Evolutionary conservation across 1,140 invertebrate genomes (phyloP).

Genomic region (Musca vetustissima): DNA sequence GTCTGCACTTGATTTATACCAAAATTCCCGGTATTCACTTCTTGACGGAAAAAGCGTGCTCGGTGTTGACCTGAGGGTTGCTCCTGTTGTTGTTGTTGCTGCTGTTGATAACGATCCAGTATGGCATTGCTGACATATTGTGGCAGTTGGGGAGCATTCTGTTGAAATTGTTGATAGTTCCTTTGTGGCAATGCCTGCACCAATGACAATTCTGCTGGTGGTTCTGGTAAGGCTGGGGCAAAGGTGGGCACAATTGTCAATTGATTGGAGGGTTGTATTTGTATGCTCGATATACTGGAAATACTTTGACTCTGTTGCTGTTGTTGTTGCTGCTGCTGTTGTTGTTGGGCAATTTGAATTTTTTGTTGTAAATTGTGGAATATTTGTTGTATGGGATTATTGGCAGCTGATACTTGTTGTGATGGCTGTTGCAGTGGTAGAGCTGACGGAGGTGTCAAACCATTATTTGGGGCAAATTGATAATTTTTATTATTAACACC

Average conservation of each 20-base stretch:
- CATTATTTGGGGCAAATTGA: slow-evolving; percentile 12
- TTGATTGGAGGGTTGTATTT: slow-evolving; percentile 49
- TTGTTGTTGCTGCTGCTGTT: slow-evolving; percentile 17
- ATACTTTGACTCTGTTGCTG: background rate
- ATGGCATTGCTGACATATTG: slow-evolving; percentile 13
- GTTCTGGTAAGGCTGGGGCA: slow-evolving; percentile 2
- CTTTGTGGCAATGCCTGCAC: slow-evolving; percentile 47
- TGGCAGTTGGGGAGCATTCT: slow-evolving; percentile 30
- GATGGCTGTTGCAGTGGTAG: background rate
- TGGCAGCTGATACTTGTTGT: slow-evolving; percentile 30
- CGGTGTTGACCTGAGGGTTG: slow-evolving; percentile 39
- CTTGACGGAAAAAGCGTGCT: slow-evolving; percentile 57
- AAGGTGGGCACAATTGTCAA: slow-evolving; percentile 45
- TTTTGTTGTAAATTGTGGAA: slow-evolving; percentile 52
- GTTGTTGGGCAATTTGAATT: slow-evolving; percentile 34
- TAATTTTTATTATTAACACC: slow-evolving; percentile 22
- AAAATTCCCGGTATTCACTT: slow-evolving; percentile 56
- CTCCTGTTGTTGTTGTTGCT: slow-evolving; percentile 38
- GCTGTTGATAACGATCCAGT: slow-evolving; percentile 32
- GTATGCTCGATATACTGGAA: slow-evolving; percentile 29
- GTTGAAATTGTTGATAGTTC: slow-evolving; percentile 48
- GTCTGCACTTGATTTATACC: slow-evolving; percentile 38
- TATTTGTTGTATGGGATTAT: slow-evolving; percentile 49
- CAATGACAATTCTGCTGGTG: slow-evolving; percentile 37
- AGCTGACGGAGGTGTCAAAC: background rate